Base-by-base conservation (phyloP, 1,140 invertebrate species). In the Adelges cooleyi region DNA sequence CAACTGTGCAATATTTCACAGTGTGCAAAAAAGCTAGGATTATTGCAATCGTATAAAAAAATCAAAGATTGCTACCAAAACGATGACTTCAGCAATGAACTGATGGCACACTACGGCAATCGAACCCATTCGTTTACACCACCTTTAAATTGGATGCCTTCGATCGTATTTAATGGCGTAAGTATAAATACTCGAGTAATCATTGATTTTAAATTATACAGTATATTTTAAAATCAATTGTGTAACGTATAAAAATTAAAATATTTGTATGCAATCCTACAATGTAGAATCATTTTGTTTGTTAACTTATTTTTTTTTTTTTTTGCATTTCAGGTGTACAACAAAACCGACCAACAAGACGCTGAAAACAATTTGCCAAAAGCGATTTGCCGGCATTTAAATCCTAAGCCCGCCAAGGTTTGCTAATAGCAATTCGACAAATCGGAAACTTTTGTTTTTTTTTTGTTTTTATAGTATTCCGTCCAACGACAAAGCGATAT, bases 11-110 rank as follows among this genome's bases (percentile, higher is more conserved):
- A n/a, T 25, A 46, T 48, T 33, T 62, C 46, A 10, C 13, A 62
- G 56, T 62, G 56, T 48, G 44, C 56, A 1, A 62, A 42, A 48
- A 62, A 62, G 13, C 15, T 46, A 25, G 56, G 42, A 1, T 62
- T 62, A 6, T 33, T 46, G 11, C 23, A 46, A 1, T 38, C 22
- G 2, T 62, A 62, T 6, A 44, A 25, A 13, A 62, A 48, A 9
- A 62, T 62, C 29, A 62, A 62, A 29, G 44, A 62, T 20, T 62
- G 56, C 46, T 44, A 20, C 10, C 42, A 27, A 20, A 48, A 62
- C 11, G 44, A 17, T 20, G 25, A 62, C 20, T 48, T 62, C 0
- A 62, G 56, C 25, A 42, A 46, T 48, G 11, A 4, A 6, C 23
- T 62, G n/a, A 27, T 48, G 38, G 6, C 44, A 9, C 56, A 48